Evolutionary conservation across 2,797 vertebrate species (phyloP).

Genomic region (Tangara arthus): DNA sequence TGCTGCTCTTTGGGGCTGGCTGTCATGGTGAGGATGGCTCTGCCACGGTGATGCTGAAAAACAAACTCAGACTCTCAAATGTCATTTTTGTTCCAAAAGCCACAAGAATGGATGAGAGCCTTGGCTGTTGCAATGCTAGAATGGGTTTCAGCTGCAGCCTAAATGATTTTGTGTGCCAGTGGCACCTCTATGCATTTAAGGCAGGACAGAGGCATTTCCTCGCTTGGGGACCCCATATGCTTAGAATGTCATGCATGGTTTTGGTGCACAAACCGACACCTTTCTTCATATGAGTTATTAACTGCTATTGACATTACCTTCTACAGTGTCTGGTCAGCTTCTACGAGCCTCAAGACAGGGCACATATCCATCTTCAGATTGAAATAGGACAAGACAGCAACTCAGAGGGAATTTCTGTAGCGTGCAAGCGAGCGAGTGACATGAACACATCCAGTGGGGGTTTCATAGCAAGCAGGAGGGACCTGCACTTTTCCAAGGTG

Average conservation of each 20-base stretch:
- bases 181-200: neutral
- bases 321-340: neutral
- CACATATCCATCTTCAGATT: neutral
- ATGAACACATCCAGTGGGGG: neutral
- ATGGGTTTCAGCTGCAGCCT: neutral
- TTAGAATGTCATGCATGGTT: neutral
- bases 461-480: neutral
- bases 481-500: neutral
- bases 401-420: neutral
- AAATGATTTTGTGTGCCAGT: neutral
- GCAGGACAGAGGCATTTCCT: neutral
- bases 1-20: neutral
- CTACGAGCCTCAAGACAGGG: neutral
- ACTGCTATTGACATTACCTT: neutral
- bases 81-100: neutral
- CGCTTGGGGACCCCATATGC: neutral
- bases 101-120: neutral
- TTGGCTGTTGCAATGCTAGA: neutral
- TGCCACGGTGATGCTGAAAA: neutral
- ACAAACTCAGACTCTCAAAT: neutral
- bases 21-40: neutral
- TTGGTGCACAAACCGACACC: neutral
- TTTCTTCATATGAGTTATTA: neutral
- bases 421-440: neutral
- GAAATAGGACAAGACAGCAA: neutral